Percentiles rank a stretch among this genome's conserved stretches.
Conservation (phyloP, 2,113 vertebrate species). For the Beaufortia kweichowensis region DNA sequence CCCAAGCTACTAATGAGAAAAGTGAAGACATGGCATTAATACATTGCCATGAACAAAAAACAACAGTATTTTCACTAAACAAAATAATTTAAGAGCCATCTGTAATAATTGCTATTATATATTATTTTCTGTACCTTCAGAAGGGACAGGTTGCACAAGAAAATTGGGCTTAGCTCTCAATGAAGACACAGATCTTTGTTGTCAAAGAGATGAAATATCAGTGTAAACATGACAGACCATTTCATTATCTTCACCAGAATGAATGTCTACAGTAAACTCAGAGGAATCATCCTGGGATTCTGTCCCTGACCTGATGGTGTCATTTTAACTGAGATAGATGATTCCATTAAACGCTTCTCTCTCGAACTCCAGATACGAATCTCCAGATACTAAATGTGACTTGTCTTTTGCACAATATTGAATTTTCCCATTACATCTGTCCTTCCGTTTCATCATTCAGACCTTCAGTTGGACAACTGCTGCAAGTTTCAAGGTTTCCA, state of each 20-base stretch:
- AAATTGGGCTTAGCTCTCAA: neutral
- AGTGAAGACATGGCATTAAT: no score
- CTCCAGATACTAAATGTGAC: neutral
- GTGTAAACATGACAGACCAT: constrained; percentile 11
- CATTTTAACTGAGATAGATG: neutral
- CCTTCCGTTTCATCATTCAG: neutral
- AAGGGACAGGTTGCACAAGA: neutral
- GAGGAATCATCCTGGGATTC: neutral
- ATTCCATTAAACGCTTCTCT: neutral
- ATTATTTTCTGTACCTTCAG: no score
- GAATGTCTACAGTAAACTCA: neutral
- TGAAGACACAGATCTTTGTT: neutral
- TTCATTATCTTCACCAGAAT: constrained; percentile 11
- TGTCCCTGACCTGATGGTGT: neutral
- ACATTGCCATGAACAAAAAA: constrained; percentile 10
- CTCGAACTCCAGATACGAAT: no score
- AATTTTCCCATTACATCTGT: neutral
- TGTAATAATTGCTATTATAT: neutral
- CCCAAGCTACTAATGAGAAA: no score
- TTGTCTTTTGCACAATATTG: neutral
- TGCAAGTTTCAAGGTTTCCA: neutral
- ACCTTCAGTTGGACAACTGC: neutral
- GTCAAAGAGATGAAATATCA: constrained; percentile 15
- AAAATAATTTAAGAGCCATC: neutral
- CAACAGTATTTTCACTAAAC: neutral